Conservation (phyloP, 2,797 vertebrate species). For the Takifugu ocellatus region DNA sequence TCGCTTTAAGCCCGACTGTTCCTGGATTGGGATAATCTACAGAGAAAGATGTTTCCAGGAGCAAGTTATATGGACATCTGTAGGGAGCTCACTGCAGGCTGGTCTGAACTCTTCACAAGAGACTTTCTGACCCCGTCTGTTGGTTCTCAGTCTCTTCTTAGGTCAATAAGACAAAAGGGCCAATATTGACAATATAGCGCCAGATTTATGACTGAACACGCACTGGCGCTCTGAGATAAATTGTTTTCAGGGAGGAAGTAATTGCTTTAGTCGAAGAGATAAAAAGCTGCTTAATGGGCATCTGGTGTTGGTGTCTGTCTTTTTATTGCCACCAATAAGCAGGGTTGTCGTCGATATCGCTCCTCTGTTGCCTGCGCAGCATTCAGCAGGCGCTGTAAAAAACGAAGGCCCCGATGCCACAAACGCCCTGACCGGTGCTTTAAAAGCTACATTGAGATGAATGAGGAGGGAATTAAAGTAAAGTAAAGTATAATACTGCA, state of each 20-base stretch:
- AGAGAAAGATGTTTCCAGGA: not conserved
- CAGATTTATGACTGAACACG: constrained; percentile 40
- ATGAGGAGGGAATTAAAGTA: constrained; percentile 26
- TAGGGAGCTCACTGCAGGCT: not conserved
- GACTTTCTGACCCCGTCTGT: constrained; percentile 7
- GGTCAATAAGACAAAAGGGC: constrained; percentile 20
- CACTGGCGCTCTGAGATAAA: constrained; percentile 41
- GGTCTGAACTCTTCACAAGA: constrained; percentile 4
- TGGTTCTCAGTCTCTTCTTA: constrained; percentile 5
- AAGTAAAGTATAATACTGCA: no score
- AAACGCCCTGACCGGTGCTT: constrained; percentile 5
- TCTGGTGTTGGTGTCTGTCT: constrained; percentile 17
- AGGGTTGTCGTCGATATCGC: constrained; percentile 34
- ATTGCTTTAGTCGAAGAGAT: constrained; percentile 42
- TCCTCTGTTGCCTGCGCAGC: constrained; percentile 6
- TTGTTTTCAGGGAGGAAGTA: constrained; percentile 42
- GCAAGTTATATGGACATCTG: not conserved
- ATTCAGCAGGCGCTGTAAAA: constrained; percentile 25
- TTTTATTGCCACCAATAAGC: constrained; percentile 40
- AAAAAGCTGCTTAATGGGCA: constrained; percentile 48
- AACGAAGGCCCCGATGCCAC: constrained; percentile 1
- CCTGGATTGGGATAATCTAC: not conserved
- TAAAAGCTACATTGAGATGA: not conserved
- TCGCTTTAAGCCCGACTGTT: not conserved
- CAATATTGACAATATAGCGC: constrained; percentile 40